A percentile compares a stretch with the other conserved stretches of the same genome.
Evolutionary conservation across 2,888 invertebrate genomes (phyloP).

Genomic region (Drosophila testacea): DNA sequence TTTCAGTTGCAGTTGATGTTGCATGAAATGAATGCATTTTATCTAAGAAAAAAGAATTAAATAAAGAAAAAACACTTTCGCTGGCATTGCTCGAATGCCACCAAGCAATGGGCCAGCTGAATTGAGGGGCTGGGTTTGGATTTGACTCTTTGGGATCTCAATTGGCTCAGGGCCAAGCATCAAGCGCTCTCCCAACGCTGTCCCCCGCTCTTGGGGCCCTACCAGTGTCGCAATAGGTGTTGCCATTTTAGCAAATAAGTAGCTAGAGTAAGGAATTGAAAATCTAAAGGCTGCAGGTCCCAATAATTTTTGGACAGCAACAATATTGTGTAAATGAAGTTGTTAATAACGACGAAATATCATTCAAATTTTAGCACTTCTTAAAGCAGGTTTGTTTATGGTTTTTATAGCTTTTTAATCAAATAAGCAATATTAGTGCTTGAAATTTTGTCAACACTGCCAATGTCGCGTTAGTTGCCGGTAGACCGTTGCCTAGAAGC

Average conservation of each 20-base stretch:
- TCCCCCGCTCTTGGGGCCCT: background rate
- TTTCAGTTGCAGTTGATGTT: constrained; percentile 49
- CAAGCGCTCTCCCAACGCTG: background rate
- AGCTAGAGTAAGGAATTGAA: background rate
- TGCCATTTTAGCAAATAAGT: background rate
- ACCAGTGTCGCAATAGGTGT: constrained; percentile 43
- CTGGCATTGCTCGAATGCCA: constrained; percentile 74
- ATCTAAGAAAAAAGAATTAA: constrained; percentile 5
- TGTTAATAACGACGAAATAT: too few species aligned
- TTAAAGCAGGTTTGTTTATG: background rate
- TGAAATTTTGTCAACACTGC: background rate
- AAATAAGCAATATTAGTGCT: background rate
- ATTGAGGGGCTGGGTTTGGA: background rate
- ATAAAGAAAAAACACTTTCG: constrained; percentile 68
- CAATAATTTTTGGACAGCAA: too few species aligned
- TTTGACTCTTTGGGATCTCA: constrained; percentile 37
- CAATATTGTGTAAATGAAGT: too few species aligned
- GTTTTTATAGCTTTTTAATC: background rate
- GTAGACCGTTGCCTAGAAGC: constrained; percentile 38
- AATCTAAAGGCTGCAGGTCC: too few species aligned
- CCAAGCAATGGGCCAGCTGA: constrained; percentile 41
- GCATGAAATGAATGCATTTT: constrained; percentile 70
- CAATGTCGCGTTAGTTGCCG: constrained; percentile 14
- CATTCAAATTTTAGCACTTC: background rate
- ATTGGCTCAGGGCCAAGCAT: constrained; percentile 46